A percentile compares a stretch with the other conserved stretches of the same genome.
Evolutionary conservation across 2,888 invertebrate genomes (phyloP).

Genomic region (Herminia tarsipennalis): DNA sequence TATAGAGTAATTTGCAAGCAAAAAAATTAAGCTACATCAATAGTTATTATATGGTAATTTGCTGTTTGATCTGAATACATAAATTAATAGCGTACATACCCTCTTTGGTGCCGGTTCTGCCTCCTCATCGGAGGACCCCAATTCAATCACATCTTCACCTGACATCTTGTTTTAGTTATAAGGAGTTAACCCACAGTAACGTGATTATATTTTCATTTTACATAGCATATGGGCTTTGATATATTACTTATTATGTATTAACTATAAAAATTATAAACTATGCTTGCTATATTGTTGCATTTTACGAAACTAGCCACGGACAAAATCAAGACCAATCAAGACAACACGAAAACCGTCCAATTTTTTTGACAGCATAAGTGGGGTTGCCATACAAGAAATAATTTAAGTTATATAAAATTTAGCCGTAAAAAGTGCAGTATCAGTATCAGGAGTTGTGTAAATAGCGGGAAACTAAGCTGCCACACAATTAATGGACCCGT

Average conservation of each 20-base stretch:
- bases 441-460: too few species aligned
- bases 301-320: neutral
- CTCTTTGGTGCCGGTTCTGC: conserved; percentile 69
- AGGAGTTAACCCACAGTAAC: neutral
- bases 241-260: neutral
- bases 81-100: conserved; percentile 44
- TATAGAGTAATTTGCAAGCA: too few species aligned
- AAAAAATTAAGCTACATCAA: too few species aligned
- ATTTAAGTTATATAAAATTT: too few species aligned
- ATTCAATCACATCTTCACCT: conserved; percentile 76
- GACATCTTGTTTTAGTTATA: conserved; percentile 56
- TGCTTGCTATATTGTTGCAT: neutral
- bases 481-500: too few species aligned
- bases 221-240: neutral
- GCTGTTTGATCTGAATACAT: too few species aligned
- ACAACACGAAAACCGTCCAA: too few species aligned
- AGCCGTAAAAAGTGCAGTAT: too few species aligned
- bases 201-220: neutral
- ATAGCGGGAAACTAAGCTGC: too few species aligned
- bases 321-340: conserved; percentile 15
- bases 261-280: neutral
- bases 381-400: too few species aligned
- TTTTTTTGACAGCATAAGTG: too few species aligned
- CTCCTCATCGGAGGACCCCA: conserved; percentile 80
- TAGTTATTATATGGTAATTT: too few species aligned